These are phyloP conservation scores for Bombus huntii DNA, from an alignment of 1,140 invertebrate genomes.

Conservation along the genomic window DNA sequence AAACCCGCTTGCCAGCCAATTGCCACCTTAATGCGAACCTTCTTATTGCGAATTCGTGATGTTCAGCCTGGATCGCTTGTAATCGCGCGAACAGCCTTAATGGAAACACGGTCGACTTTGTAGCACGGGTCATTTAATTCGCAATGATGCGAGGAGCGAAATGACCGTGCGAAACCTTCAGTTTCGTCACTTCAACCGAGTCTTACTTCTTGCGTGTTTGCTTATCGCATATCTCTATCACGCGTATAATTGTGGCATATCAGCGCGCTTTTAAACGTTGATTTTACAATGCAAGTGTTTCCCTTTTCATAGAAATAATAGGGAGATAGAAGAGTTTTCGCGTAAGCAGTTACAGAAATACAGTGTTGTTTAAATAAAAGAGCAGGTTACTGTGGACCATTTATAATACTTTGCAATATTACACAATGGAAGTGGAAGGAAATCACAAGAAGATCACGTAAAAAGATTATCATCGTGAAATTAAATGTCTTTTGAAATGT, in stretches of 20 bases:
- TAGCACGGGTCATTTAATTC: constrained; percentile 47
- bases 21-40: constrained; percentile 58
- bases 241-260: not conserved
- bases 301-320: not conserved
- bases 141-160: constrained; percentile 7
- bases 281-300: not conserved
- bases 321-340: not conserved
- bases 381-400: too few relatives aligned
- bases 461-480: not conserved
- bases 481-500: constrained; percentile 18
- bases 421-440: not conserved
- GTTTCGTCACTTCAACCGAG: not conserved
- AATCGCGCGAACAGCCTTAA: constrained; percentile 50
- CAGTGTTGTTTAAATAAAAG: not conserved
- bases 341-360: not conserved
- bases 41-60: constrained; percentile 61
- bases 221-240: not conserved
- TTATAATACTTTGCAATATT: not conserved
- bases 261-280: not conserved
- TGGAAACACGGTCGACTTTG: constrained; percentile 61
- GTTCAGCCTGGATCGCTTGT: constrained; percentile 54
- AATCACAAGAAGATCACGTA: not conserved
- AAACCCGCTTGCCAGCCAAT: constrained; percentile 56
- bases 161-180: constrained; percentile 10
- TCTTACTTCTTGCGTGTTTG: not conserved